Base-by-base conservation (phyloP, 2,797 vertebrate species). In the Ptychobarbus kaznakovi region DNA sequence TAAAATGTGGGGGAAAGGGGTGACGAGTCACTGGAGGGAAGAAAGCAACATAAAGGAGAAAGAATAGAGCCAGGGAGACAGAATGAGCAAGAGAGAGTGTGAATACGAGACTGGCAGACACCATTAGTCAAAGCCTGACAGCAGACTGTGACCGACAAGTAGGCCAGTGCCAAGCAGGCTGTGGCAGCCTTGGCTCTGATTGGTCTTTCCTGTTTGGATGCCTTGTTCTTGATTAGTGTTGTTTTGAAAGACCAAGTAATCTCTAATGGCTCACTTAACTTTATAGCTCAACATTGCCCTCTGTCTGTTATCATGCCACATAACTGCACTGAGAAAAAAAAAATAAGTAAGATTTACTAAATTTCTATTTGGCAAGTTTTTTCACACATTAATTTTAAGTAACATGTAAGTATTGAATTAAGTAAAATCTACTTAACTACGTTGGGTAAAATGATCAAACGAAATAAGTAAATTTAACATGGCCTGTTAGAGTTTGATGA, bases 111-210 rank as follows among this genome's bases (percentile, higher is more conserved):
- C 80, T 83, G 77, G 51, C 80, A 89, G 88, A 88, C 80, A 84
- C 83, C 86, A 90, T 88, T 88, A 87, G 83, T 88, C 87, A 88
- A 83, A 82, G 49, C 51, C 79, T 88, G 81, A 82, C 73, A 82
- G 83, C 66, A 87, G 81, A 87, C 86, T 90, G 87, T 86, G 87
- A 87, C 84, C 82, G 82, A 84, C 87, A 76, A 81, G 87, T 58
- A 85, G 56, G 80, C 40, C 77, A 51, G 81, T 80, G 81, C 89
- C 82, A 83, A 80, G 74, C 80, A 74, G 74, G 76, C 82, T 73
- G 44, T 15, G 42, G 20, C 78, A 90, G 86, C 87, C 87, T 88
- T 87, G 84, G 46, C 61, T 81, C 66, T 77, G 87, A 86, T 88
- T 86, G 83, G 85, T 53, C 46, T 68, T 83, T 81, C 66, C 76